Evolutionary conservation across 2,113 vertebrate genomes (phyloP).

Genomic region (Tupaia chinensis): DNA sequence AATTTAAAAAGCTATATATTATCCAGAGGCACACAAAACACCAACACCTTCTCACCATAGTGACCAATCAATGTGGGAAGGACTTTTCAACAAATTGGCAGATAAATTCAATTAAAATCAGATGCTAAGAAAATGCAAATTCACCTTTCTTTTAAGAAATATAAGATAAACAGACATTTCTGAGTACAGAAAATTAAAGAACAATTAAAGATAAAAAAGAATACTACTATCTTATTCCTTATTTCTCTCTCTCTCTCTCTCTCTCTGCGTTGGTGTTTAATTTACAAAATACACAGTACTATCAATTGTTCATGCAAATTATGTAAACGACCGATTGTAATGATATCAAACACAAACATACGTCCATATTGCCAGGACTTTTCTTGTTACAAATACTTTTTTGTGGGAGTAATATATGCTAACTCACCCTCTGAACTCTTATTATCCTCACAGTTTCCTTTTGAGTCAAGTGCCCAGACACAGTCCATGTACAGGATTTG

Average conservation of each 20-base stretch:
- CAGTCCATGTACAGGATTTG: fast-evolving
- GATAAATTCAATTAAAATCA: slow-evolving; percentile 64
- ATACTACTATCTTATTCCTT: not conserved
- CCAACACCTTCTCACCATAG: not conserved
- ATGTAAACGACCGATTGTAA: not conserved
- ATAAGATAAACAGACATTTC: not conserved
- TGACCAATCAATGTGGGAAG: not conserved
- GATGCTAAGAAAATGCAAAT: not conserved
- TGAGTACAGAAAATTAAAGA: not conserved
- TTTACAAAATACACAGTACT: not conserved
- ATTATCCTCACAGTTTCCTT: fast-evolving
- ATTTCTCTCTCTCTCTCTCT: not conserved
- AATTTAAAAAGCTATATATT: slow-evolving; percentile 50
- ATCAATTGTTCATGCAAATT: not conserved
- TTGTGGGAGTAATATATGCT: not conserved
- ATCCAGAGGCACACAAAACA: not conserved
- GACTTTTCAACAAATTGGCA: slow-evolving; percentile 54
- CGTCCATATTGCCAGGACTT: not conserved
- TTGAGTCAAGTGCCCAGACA: not conserved
- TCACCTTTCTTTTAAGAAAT: not conserved
- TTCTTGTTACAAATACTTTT: not conserved
- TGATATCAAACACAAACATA: not conserved
- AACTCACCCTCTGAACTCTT: not conserved
- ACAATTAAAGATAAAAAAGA: not conserved
- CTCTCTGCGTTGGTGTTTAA: not conserved